A percentile compares a stretch with the other conserved stretches of the same genome.
These are phyloP conservation scores for Drosophila bocqueti DNA, from an alignment of 1,140 invertebrate genomes.

Conservation along the genomic window DNA sequence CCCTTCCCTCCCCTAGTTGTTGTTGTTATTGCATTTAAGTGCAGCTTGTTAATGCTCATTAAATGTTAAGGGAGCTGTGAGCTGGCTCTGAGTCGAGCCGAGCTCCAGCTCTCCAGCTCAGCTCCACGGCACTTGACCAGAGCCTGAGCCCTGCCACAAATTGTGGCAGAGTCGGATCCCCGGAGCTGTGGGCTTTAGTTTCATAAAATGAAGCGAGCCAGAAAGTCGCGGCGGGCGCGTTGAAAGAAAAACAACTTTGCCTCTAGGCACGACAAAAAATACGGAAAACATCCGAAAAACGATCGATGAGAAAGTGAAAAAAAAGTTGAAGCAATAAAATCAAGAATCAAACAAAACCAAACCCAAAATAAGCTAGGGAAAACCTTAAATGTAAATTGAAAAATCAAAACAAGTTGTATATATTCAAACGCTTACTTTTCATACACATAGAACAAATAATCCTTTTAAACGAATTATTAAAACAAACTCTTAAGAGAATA, in stretches of 20 bases:
- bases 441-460: constrained; percentile 7
- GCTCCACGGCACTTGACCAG: constrained; percentile 28
- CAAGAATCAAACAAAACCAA: constrained; percentile 21
- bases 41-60: constrained; percentile 84
- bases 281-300: constrained; percentile 15
- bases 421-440: constrained; percentile 2
- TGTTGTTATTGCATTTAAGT: constrained; percentile 81
- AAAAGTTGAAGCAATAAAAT: constrained; percentile 42
- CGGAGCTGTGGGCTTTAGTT: constrained; percentile 59
- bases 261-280: constrained; percentile 26
- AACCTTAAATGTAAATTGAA: constrained; percentile 60
- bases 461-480: background rate
- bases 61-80: constrained; percentile 75
- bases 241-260: constrained; percentile 56
- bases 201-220: constrained; percentile 73
- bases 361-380: constrained; percentile 21
- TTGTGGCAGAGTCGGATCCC: constrained; percentile 40
- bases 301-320: constrained; percentile 46
- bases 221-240: constrained; percentile 69
- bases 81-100: constrained; percentile 36
- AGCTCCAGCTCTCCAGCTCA: constrained; percentile 27
- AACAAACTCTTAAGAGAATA: background rate
- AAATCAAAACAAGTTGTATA: constrained; percentile 56
- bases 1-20: constrained; percentile 2
- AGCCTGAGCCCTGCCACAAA: constrained; percentile 37